Evolutionary conservation across 2,113 vertebrate species (phyloP), one percentile per base, ranked within the genome.

Genomic region (Mesembrinibis cayennensis): DNA sequence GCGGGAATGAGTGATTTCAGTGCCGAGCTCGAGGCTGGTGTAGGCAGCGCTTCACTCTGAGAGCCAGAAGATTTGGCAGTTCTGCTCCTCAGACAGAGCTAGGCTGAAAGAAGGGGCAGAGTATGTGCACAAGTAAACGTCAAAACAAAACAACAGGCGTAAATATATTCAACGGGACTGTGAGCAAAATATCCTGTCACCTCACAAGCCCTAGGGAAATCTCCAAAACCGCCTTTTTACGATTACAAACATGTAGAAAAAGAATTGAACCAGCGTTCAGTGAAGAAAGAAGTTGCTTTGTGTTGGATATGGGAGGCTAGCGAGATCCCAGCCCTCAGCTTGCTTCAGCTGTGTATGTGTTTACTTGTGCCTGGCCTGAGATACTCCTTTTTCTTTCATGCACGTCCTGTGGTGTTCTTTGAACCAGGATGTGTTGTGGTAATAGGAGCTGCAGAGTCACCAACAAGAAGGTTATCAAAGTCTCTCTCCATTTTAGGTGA

Each of bases 341-440:
- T 80, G 17, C 44, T 40, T 63, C 52, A 42, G 32, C 20, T 44
- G 22, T 11, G 16, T 52, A 9, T 22, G 13, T 32, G 7, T 84
- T 72, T 59, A 26, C 65, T 29, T 72, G 32, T 13, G 34, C 8
- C 20, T 26, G 13, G 44, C 93, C 44, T 55, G 67, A 87, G 49
- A 81, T 55, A 16, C 21, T 63, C 27, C 11, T 45, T 63, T 53
- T 85, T 49, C 59, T 5, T 1, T 50, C 2, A 0, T 0, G 0
- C 3, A 0, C 0, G 1, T 83, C 34, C 36, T 44, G 12, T 47
- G 49, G 10, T 62, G 49, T 19, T 74, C 65, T 56, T 55, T 76
- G 40, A 82, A 47, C 38, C 34, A 44, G 13, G 6, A 16, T 13
- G 38, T 17, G 22, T 55, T 61, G n/a, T 80, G 53, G 44, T 91